Conservation (phyloP, 2,113 vertebrate genomes). For the Ifrita kowaldi region DNA sequence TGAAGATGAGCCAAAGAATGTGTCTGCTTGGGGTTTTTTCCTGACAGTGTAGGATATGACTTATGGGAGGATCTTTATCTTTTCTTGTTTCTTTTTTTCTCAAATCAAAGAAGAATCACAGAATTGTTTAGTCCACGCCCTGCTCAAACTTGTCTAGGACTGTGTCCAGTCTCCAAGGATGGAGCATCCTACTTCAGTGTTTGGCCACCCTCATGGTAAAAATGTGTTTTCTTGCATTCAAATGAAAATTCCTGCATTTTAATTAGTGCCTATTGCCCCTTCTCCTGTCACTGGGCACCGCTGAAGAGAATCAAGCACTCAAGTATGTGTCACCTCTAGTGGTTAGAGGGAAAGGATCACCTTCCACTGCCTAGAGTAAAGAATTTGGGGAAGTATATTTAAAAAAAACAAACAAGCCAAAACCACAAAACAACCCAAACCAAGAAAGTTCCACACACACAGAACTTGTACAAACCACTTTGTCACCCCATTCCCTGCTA, state of each 20-base stretch:
- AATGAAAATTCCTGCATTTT: neutral
- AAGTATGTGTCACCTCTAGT: neutral
- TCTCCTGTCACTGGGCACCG: neutral
- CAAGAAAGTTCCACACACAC: neutral
- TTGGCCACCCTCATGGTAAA: neutral
- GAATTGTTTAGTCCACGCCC: neutral
- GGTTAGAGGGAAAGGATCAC: neutral
- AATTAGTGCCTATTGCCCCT: neutral
- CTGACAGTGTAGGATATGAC: neutral
- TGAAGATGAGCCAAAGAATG: neutral
- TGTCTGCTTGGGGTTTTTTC: neutral
- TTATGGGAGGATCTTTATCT: neutral
- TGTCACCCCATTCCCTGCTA: accelerated
- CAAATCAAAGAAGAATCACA: neutral
- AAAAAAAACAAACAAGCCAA: neutral
- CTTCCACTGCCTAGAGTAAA: neutral
- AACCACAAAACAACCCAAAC: neutral
- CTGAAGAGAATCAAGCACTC: neutral
- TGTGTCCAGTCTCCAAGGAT: neutral
- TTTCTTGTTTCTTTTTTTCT: neutral
- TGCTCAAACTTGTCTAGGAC: too few relatives aligned
- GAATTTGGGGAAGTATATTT: accelerated
- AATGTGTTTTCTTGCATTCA: neutral
- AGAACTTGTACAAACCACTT: neutral
- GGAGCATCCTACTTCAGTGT: neutral